Evolutionary conservation across 1,140 invertebrate genomes (phyloP).

Genomic region (Neodiprion virginianus): DNA sequence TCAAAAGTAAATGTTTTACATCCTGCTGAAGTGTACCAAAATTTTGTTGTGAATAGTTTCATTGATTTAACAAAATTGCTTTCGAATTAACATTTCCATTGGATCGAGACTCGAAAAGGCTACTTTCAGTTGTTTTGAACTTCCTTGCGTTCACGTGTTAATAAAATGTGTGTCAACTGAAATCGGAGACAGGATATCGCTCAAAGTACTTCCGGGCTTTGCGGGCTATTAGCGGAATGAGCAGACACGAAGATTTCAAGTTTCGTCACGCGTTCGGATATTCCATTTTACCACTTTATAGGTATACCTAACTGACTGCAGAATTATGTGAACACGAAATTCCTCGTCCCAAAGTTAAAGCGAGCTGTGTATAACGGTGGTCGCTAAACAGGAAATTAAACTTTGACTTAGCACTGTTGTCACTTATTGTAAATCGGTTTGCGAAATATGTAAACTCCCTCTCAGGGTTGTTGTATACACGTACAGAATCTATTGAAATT

Average conservation of each 20-base stretch:
- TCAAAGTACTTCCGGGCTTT: neutral
- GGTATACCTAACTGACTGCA: too few species aligned
- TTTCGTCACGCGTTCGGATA: neutral
- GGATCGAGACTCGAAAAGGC: too few species aligned
- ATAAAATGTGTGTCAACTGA: too few species aligned
- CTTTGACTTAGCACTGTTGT: neutral
- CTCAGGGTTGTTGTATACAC: neutral
- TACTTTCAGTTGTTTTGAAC: too few species aligned
- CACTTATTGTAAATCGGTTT: neutral
- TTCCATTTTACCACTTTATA: neutral
- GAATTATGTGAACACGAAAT: neutral
- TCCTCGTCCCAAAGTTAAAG: neutral
- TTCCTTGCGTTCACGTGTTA: too few species aligned
- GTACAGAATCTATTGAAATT: neutral
- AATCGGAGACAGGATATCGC: too few species aligned
- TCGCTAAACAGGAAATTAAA: conserved; percentile 1
- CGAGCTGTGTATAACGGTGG: neutral
- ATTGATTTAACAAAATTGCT: too few species aligned
- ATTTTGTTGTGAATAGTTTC: too few species aligned
- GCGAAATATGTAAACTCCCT: neutral
- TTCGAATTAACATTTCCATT: too few species aligned
- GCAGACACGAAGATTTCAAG: neutral
- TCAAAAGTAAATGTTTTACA: too few species aligned
- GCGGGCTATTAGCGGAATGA: neutral
- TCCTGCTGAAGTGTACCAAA: too few species aligned